Evolutionary conservation across 2,888 invertebrate genomes (phyloP).

Genomic region (Beris morrisii): DNA sequence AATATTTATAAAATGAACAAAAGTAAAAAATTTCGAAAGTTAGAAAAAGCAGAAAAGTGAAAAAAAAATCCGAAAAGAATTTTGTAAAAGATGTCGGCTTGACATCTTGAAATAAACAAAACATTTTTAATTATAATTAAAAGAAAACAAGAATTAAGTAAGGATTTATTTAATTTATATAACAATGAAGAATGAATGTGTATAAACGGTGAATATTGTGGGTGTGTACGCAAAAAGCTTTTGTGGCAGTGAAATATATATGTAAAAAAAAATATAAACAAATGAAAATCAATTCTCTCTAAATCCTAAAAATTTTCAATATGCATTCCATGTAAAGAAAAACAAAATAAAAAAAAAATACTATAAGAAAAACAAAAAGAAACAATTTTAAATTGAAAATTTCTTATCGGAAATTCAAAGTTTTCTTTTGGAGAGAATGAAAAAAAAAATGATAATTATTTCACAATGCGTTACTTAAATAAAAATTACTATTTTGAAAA

Average conservation of each 20-base stretch:
- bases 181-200: neutral
- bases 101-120: neutral
- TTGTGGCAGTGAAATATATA: conserved; percentile 5
- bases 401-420: conserved; percentile 32
- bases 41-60: neutral
- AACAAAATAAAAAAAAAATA: conserved; percentile 25
- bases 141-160: conserved; percentile 1
- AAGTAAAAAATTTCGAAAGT: neutral
- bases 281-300: conserved; percentile 39
- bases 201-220: conserved; percentile 31
- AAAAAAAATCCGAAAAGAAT: neutral
- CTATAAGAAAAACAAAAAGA: conserved; percentile 27
- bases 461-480: conserved; percentile 46
- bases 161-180: conserved; percentile 4
- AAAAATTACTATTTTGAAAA: conserved; percentile 43
- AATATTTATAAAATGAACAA: neutral
- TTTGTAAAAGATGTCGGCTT: too few relatives aligned
- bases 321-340: conserved; percentile 54
- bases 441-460: conserved; percentile 42
- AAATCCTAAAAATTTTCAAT: conserved; percentile 35
- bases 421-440: conserved; percentile 39
- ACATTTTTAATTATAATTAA: conserved; percentile 4
- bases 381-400: conserved; percentile 32
- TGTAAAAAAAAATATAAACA: conserved; percentile 19
- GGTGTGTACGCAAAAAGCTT: conserved; percentile 12